Percentiles rank a stretch among this genome's conserved stretches.
Conservation (phyloP, 2,797 vertebrate genomes). For the Gambelia wislizenii region DNA sequence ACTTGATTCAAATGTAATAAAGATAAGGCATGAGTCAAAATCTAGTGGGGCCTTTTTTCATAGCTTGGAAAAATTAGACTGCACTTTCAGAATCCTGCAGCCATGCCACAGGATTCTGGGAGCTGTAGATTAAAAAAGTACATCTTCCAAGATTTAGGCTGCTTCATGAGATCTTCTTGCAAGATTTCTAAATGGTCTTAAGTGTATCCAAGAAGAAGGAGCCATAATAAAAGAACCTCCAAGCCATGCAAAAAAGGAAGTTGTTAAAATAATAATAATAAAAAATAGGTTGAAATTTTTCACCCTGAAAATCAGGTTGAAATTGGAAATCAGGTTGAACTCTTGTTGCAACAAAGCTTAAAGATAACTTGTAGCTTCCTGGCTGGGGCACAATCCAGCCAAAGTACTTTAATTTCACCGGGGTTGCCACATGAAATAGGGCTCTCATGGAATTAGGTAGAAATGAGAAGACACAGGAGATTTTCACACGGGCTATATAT, state of each 20-base stretch:
- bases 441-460: neutral
- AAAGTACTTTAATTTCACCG: neutral
- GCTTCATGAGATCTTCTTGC: neutral
- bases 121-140: neutral
- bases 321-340: slow-evolving; percentile 34
- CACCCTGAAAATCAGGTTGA: too few species aligned
- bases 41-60: neutral
- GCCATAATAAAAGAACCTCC: slow-evolving; percentile 26
- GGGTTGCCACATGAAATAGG: neutral
- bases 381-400: neutral
- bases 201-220: neutral
- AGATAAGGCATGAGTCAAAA: slow-evolving; percentile 41
- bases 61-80: too few species aligned
- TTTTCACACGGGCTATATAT: too few species aligned
- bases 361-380: neutral
- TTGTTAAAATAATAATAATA: slow-evolving; percentile 8
- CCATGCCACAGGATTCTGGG: too few species aligned
- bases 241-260: neutral
- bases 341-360: neutral
- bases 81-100: too few species aligned
- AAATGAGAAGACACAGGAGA: neutral
- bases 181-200: slow-evolving; percentile 34
- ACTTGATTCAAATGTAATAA: slow-evolving; percentile 45
- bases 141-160: neutral
- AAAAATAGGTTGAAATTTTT: slow-evolving; percentile 35